Evolutionary conservation across 1,140 invertebrate species (phyloP).

Genomic region (Rhagoletis zephyria): DNA sequence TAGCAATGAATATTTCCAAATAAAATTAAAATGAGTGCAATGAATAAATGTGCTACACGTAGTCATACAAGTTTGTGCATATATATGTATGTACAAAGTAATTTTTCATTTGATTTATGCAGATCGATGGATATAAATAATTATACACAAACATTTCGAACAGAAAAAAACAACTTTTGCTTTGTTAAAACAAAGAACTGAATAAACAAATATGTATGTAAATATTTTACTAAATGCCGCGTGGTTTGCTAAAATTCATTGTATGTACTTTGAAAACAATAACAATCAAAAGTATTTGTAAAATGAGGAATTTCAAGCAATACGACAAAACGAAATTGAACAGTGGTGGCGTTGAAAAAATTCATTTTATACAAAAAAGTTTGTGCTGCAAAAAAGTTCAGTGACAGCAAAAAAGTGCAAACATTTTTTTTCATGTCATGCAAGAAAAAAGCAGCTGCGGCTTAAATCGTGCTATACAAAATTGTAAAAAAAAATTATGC

Average conservation of each 20-base stretch:
- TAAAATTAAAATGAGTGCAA: conserved; percentile 6
- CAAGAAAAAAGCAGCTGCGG: conserved; percentile 13
- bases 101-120: conserved; percentile 13
- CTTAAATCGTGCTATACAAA: not conserved
- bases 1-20: conserved; percentile 11
- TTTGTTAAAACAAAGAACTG: not conserved
- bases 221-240: not conserved
- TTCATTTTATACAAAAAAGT: not conserved
- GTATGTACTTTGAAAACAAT: not conserved
- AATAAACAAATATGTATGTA: not conserved
- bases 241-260: not conserved
- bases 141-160: not conserved
- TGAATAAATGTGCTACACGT: conserved; percentile 4
- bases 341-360: not conserved
- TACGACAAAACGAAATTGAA: not conserved
- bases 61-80: not conserved
- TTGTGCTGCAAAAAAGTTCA: not conserved
- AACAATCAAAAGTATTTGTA: not conserved
- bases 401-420: not conserved
- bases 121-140: not conserved
- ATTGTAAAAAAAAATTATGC: not conserved
- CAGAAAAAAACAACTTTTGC: not conserved
- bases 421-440: not conserved
- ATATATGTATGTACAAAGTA: conserved; percentile 2
- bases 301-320: not conserved